Evolutionary conservation across 2,888 invertebrate genomes (phyloP), one percentile per base, ranked within the genome.

Genomic region (Aproaerema taeniolella): DNA sequence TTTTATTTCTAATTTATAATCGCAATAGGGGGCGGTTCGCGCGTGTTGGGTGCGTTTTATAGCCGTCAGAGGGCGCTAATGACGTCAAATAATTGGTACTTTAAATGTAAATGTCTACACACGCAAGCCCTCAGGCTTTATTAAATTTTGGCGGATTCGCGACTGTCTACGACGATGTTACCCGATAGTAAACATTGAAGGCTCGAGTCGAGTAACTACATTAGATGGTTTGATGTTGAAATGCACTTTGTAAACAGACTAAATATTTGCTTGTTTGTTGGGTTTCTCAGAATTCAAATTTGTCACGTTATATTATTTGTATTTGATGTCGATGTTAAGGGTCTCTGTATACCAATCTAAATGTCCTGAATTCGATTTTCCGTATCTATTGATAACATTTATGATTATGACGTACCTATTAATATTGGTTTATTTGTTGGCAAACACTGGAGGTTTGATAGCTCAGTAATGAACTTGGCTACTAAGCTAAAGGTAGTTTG

Each of bases 51-150:
- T 85, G 85, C 85, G 83, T 81, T 85, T 85, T 81, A 85, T 81
- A 57, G 75, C 70, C 65, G 59, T 55, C 75, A 68, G 76, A 71
- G 81, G 78, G 79, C 81, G 79, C 85, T 83, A 85, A 86, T 85
- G 85, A 83, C 77, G 66, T 80, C 82, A 78, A 80, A 85, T 85
- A 85, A 86, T 83, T 83, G 85, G 81, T 79, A 74, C 85, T 86
- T 85, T 85, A 83, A 79, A 86, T 86, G 86, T 83, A 81, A 85
- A 86, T 85, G 78, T 73, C 77, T 77, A 80, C 75, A 82, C 77
- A 81, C 72, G 71, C 70, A 62, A 58, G 59, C 58, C 68, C 60
- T 61, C 48, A 2, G 62, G 73, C 72, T 77, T 82, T 85, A 83
- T 85, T 83, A 85, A 85, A 83, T 78, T 75, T 68, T 50, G 58